Evolutionary conservation across 2,113 vertebrate genomes (phyloP), one percentile per base, ranked within the genome.

Genomic region (Oriolus oriolus): DNA sequence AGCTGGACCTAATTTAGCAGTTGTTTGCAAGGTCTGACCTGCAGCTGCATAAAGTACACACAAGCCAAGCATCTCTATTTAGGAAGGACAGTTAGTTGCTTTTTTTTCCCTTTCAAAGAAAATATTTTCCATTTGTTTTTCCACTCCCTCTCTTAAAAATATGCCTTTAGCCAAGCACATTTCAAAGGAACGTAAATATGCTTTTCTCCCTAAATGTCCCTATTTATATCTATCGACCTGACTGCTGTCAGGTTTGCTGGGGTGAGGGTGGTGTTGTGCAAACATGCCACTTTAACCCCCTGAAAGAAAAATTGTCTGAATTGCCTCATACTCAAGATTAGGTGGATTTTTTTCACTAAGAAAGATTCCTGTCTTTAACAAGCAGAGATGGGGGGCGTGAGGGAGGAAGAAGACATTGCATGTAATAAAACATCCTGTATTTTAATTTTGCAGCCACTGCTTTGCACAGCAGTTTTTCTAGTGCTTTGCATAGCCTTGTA

Each of bases 51-150:
- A 92, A 95, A 90, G 41, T 77, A 93, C 80, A 95, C 80, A 89
- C 39, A 44, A 92, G 92, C 68, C 86, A 95, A 93, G 60, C 77
- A 81, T 81, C 76, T 74, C 64, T 93, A 5, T 68, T 96, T 66
- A 90, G 71, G 71, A 95, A 94, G 56, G 83, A 78, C 68, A 78
- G 76, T 81, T 95, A 78, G 56, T 74, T 81, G 68, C 33, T 31
- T 88, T 89, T 94, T 83, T 94, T 56, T 6, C 11, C 54, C 44
- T 93, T 86, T 94, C 85, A 95, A 92, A 93, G 90, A 89, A 95
- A 95, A 95, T 87, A 94, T 89, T 97, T 97, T 94, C 83, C 92
- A 76, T 93, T 96, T 96, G 69, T 96, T 95, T 96, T 96, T 95
- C 90, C 60, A 96, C 90, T 96, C 96, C 96, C 73, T 88, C 69